Evolutionary conservation across 1,140 invertebrate genomes (phyloP).

Genomic region (Vanessa tameamea): DNA sequence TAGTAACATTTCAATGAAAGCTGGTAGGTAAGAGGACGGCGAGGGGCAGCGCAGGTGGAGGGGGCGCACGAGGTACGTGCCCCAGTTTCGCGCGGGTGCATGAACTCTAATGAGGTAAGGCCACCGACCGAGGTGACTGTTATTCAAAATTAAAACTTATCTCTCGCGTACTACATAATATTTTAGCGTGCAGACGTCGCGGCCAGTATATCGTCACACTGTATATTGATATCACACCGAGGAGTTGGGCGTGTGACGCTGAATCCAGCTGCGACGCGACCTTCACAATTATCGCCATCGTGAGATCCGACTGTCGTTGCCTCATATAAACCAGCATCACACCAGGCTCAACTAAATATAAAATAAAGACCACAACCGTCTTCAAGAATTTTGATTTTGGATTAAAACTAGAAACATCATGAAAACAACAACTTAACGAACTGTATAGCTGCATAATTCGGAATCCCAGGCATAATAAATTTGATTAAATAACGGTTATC

Average conservation of each 20-base stretch:
- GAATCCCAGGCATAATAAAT: background rate
- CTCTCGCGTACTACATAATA: conserved; percentile 33
- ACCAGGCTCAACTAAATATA: background rate
- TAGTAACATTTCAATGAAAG: conserved; percentile 74
- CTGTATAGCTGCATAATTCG: no score
- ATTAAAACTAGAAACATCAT: no score
- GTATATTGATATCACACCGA: conserved; percentile 71
- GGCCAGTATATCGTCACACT: conserved; percentile 70
- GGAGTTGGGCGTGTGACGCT: conserved; percentile 68
- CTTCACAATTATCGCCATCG: conserved; percentile 71
- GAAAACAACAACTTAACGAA: no score
- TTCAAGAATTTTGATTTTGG: no score
- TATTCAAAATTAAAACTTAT: conserved; percentile 55
- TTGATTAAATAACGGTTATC: background rate
- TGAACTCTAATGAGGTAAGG: conserved; percentile 80
- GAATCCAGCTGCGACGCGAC: conserved; percentile 73
- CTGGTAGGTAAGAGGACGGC: conserved; percentile 70
- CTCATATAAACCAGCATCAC: conserved; percentile 26
- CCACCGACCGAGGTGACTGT: conserved; percentile 67
- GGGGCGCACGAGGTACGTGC: conserved; percentile 74
- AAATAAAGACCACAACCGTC: background rate
- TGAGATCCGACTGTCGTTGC: conserved; percentile 52
- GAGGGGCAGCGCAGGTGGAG: conserved; percentile 56
- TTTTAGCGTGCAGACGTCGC: conserved; percentile 43
- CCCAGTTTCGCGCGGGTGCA: conserved; percentile 78